These are phyloP conservation scores for Tipula confusa DNA, from an alignment of 2,888 invertebrate species.

Conservation along the genomic window DNA sequence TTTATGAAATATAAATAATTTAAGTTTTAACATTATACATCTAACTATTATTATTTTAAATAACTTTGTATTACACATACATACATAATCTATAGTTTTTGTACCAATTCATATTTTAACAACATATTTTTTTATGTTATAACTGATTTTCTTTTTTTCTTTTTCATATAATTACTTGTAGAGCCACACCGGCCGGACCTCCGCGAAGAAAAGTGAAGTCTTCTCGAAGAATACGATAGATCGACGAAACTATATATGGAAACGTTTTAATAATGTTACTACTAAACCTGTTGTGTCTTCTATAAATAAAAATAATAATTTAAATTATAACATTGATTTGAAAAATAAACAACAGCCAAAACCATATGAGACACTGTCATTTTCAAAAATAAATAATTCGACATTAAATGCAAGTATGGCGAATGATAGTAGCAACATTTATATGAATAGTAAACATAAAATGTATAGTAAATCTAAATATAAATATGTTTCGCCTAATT, in stretches of 20 bases:
- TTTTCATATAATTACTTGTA: neutral
- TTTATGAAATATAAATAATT: too few relatives aligned
- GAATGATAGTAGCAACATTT: constrained; percentile 3
- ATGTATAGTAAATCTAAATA: constrained; percentile 20
- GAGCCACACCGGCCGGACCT: constrained; percentile 36
- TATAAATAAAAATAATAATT: neutral
- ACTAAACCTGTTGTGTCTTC: constrained; percentile 3
- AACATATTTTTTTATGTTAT: too few relatives aligned
- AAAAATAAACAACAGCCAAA: neutral
- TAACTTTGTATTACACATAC: too few relatives aligned
- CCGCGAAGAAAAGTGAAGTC: constrained; percentile 46
- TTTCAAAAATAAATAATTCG: neutral
- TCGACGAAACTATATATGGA: constrained; percentile 33
- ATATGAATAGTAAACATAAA: constrained; percentile 26
- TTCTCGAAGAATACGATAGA: constrained; percentile 46
- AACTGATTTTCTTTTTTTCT: neutral
- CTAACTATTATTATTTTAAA: too few relatives aligned
- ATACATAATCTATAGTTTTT: too few relatives aligned
- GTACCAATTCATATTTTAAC: too few relatives aligned
- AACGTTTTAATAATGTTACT: constrained; percentile 7
- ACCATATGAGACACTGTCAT: neutral
- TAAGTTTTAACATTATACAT: too few relatives aligned
- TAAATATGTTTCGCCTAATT: constrained; percentile 26
- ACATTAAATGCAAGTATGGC: neutral
- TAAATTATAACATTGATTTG: neutral